Evolutionary conservation across 1,140 invertebrate genomes (phyloP), one percentile per base, ranked within the genome.

Genomic region (Thaumetopoea pityocampa): DNA sequence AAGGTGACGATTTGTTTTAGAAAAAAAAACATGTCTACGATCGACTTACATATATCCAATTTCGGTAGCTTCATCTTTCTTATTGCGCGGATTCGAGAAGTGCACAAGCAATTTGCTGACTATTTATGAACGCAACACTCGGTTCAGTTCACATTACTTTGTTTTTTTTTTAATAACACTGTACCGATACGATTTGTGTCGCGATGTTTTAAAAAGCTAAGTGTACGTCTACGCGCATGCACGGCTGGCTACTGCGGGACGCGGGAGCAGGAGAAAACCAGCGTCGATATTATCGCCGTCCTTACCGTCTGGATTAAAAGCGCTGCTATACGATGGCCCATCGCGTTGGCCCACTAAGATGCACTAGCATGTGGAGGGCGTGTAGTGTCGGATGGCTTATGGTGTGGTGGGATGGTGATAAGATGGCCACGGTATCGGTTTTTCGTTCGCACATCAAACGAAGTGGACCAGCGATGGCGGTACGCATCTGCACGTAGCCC

Each of bases 51-150:
- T 18, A 69, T 37, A 61, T 77, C 70, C 37, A 72, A 63, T 66
- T 69, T 70, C 55, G 63, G 59, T 33, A 74, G 52, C 48, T 72
- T 80, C 70, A 78, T 74, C 29, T 62, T 56, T 64, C 44, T 54
- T 22, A 18, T 24, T 9, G 17, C 35, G 12, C 24, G 33, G 34
- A 24, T 43, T 41, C 41, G 37, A 33, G 27, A 32, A 53, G 38
- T 37, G 18, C 19, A 44, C 50, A 48, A 36, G 44, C 51, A 41
- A 30, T 38, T 29, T 11, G 18, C 24, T 38, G 49, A 41, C 35
- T 4, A 8, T 11, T 23, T 32, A 44, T 49, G 41, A 48, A 56
- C 41, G 35, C 45, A 49, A 14, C 53, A 60, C 47, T 50, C 6
- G 38, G 34, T 8, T 34, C 7, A 36, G 35, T 33, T 41, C 40